Percentiles rank a stretch among this genome's conserved stretches.
Conservation (phyloP, 2,113 vertebrate species). For the Istiophorus platypterus region DNA sequence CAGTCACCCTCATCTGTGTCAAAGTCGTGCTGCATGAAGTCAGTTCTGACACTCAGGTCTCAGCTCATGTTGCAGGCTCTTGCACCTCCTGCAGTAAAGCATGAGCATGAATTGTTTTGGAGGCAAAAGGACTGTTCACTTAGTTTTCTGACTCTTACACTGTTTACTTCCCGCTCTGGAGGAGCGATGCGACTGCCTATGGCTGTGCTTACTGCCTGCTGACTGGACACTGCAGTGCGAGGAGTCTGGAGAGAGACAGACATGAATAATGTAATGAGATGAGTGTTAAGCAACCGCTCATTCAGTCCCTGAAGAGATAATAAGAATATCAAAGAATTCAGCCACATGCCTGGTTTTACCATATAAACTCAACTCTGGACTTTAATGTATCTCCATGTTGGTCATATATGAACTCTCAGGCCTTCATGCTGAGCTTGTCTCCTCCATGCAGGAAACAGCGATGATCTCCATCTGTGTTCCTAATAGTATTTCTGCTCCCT, state of each 20-base stretch:
- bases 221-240: constrained; percentile 51
- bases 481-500: constrained; percentile 2
- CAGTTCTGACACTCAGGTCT: not conserved
- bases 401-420: not conserved
- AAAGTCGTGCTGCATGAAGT: not conserved
- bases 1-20: not conserved
- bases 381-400: not conserved
- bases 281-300: not conserved
- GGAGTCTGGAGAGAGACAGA: constrained; percentile 55
- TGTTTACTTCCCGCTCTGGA: constrained; percentile 36
- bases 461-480: constrained; percentile 55
- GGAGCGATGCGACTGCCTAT: constrained; percentile 22
- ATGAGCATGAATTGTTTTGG: not conserved
- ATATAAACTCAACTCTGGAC: not conserved
- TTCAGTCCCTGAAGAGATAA: not conserved
- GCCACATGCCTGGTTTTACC: not conserved
- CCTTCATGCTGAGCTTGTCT: not conserved
- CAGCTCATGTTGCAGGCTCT: constrained; percentile 29
- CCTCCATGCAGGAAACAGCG: not conserved
- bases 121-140: not conserved
- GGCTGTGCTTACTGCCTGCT: constrained; percentile 40
- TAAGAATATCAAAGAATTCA: not conserved
- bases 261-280: not conserved
- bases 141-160: constrained; percentile 18
- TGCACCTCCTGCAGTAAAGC: constrained; percentile 35